Base-by-base conservation (phyloP, 1,140 invertebrate genomes). In the Anoplolepis gracilipes region DNA sequence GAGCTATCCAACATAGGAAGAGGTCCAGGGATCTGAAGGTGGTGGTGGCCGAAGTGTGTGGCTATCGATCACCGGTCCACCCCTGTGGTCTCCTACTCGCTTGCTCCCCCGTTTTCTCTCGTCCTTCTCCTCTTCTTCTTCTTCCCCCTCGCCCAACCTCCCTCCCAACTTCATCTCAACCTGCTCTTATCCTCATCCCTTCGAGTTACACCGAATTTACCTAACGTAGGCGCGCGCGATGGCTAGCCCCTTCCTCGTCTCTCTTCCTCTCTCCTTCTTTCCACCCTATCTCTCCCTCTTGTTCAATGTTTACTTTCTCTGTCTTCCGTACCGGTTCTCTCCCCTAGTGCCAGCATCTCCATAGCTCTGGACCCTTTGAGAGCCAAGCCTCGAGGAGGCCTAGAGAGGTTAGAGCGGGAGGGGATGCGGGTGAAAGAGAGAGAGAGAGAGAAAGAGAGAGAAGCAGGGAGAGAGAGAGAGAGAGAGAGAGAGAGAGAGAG, bases 141-240 rank as follows among this genome's bases (percentile, higher is more conserved):
- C 73, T n/a, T 69, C 25, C 25, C 30, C 19, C 49, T 76, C 53
- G 33, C 11, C 42, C 73, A 46, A 84, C 76, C 70, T 46, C 59
- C 70, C 69, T n/a, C n/a, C 57, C 84, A 33, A 39, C 77, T 65
- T 67, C 78, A 57, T 22, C 78, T 49, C 61, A 53, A 88, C 72
- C 70, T 79, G 70, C 84, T 87, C 89, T 88, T 85, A 85, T 84
- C 85, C 91, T 87, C 87, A 93, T 90, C 91, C 92, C 92, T 85
- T 88, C 88, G 89, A 92, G 93, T 93, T 93, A 92, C 88, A 92
- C 87, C 88, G 92, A 93, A 94, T 94, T 94, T 94, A 93, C 92
- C 92, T 94, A 94, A 92, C 92, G 90, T 92, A 93, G 91, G 90
- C 90, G 90, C 91, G 88, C 90, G 90, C 91, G 88, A 89, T 90